A percentile compares a stretch with the other conserved stretches of the same genome.
These are phyloP conservation scores for Orchesellides sinensis DNA, from an alignment of 2,888 invertebrate genomes.

Conservation along the genomic window DNA sequence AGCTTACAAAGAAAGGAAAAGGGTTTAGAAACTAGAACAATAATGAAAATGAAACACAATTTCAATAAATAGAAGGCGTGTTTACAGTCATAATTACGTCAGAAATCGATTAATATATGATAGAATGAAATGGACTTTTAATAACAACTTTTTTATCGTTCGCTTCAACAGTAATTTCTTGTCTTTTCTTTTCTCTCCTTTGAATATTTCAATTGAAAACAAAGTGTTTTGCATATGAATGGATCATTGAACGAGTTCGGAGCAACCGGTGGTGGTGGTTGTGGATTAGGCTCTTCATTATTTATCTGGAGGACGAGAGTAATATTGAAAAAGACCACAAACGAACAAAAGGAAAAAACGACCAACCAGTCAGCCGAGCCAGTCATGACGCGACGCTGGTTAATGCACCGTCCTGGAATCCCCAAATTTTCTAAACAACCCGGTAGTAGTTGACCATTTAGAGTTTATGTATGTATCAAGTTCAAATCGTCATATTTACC, in stretches of 20 bases:
- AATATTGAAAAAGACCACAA: constrained; percentile 43
- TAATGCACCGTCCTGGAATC: not conserved
- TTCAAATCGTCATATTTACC: not conserved
- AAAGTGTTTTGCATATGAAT: constrained; percentile 74
- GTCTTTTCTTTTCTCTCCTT: constrained; percentile 28
- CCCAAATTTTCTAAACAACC: constrained; percentile 30
- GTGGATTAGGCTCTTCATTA: constrained; percentile 28
- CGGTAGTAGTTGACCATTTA: constrained; percentile 45
- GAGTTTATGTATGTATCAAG: not conserved
- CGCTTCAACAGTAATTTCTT: constrained; percentile 48
- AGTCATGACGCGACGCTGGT: not conserved
- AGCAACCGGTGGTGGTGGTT: not conserved
- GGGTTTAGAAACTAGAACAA: constrained; percentile 37
- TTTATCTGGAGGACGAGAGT: constrained; percentile 37
- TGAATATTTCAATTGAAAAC: constrained; percentile 55
- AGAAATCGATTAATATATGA: constrained; percentile 74
- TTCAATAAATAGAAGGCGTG: constrained; percentile 74
- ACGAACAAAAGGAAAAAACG: constrained; percentile 45
- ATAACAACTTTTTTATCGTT: constrained; percentile 67
- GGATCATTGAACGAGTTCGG: constrained; percentile 39
- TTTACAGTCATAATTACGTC: constrained; percentile 74
- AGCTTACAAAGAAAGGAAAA: not conserved
- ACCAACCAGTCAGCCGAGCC: constrained; percentile 33
- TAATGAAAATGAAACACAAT: constrained; percentile 36
- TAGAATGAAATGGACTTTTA: constrained; percentile 71